Evolutionary conservation across 1,140 invertebrate genomes (phyloP).

Genomic region (Danaus plexippus): DNA sequence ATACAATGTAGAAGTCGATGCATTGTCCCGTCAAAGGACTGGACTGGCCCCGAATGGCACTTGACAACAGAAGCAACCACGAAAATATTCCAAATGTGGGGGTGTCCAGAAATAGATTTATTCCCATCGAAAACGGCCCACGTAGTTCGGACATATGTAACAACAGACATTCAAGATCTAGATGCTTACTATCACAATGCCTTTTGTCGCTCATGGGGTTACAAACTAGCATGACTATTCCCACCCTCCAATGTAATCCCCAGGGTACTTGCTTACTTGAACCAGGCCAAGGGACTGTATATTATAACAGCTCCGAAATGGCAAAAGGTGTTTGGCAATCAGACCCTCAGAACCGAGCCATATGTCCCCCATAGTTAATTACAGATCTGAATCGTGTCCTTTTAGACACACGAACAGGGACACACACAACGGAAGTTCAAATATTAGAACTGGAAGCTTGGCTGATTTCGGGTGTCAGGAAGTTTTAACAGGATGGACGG

Average conservation of each 20-base stretch:
- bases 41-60: slow-evolving; percentile 13
- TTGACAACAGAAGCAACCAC: slow-evolving; percentile 1
- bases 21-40: slow-evolving; percentile 10
- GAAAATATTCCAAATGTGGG: slow-evolving; percentile 29
- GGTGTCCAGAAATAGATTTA: slow-evolving; percentile 37
- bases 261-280: no score
- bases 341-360: slow-evolving; percentile 20
- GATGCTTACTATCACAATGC: slow-evolving; percentile 29
- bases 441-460: slow-evolving; percentile 8
- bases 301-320: no score
- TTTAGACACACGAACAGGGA: no score
- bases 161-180: slow-evolving; percentile 26
- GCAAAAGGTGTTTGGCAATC: slow-evolving; percentile 28
- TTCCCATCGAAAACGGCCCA: slow-evolving; percentile 39
- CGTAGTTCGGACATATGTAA: slow-evolving; percentile 28
- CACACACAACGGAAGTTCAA: slow-evolving; percentile 14
- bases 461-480: slow-evolving; percentile 12
- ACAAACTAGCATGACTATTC: slow-evolving; percentile 41
- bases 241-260: slow-evolving; percentile 34
- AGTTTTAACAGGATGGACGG: no score
- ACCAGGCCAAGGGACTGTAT: slow-evolving; percentile 15
- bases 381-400: slow-evolving; percentile 11
- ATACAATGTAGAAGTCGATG: slow-evolving; percentile 23
- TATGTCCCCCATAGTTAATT: no score
- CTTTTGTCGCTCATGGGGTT: no score